Base-by-base conservation (phyloP, 2,888 invertebrate genomes). In the Melangyna quadrimaculata region DNA sequence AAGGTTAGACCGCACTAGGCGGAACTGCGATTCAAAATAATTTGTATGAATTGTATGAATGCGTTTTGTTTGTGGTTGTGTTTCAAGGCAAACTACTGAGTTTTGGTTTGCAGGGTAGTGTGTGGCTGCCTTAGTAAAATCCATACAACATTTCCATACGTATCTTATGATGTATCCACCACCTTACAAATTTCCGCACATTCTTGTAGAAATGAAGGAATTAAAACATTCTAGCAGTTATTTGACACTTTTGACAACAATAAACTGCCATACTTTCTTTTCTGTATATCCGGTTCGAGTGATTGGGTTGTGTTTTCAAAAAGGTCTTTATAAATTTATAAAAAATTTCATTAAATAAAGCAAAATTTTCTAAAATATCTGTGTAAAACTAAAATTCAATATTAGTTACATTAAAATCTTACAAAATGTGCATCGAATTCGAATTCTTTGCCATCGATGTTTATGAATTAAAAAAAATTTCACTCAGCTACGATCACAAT, bases 271-370 rank as follows among this genome's bases (percentile, higher is more conserved):
- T 63, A 88, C 89, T 88, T 89, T 89, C 90, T 91, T 91, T 91
- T 90, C 89, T 88, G 83, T 77, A 89, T 89, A 91, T 91, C 91
- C 91, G 91, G 89, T 90, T 89, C 88, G 89, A 89, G 88, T 87
- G 89, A 89, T 90, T 90, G 89, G 90, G 88, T 88, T 88, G 90
- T 89, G 88, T 88, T 87, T 89, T 88, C 75, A 45, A 88, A 88
- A 89, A 89, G 89, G 88, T 90, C 77, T 89, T 74, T 65, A 73
- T 14, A 87, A 79, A 67, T 88, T 88, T 84, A 61, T 35, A 24
- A 43, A 72, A 88, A 88, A 87, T 87, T 82, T 75, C 10, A 82
- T 57, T 63, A 55, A 71, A 88, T 88, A 59, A 59, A 55, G 63
- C 59, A 71, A 35, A 73, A 87, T 88, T 88, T 74, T 72, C 3